Percentiles rank a stretch among this genome's conserved stretches.
phyloP scores from a whole-genome alignment of 2,113 vertebrate genomes.

The Vimba vimba region DNA sequence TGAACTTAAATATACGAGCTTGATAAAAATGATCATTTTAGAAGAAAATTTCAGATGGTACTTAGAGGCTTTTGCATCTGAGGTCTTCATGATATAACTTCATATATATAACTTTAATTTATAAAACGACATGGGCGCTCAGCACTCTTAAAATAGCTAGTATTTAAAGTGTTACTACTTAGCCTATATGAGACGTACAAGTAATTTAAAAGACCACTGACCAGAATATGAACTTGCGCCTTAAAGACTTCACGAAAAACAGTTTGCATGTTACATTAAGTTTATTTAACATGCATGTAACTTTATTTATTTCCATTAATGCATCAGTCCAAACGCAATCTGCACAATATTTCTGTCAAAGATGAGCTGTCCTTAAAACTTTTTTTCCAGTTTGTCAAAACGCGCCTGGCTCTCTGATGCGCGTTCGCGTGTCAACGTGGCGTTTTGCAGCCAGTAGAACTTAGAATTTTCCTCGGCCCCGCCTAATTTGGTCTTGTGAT shows the following conservation, averaged over 20 bases:
- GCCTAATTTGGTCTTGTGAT: not conserved
- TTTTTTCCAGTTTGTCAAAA: slow-evolving; percentile 6
- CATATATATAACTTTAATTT: not conserved
- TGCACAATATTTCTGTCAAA: not conserved
- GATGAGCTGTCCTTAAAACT: not conserved
- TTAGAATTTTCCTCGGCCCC: not conserved
- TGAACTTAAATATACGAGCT: too few relatives aligned
- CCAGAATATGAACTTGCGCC: not conserved
- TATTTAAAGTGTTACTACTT: not conserved
- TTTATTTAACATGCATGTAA: not conserved
- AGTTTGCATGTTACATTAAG: not conserved
- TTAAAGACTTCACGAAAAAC: not conserved
- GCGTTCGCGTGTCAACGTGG: slow-evolving; percentile 80
- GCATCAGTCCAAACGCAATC: not conserved
- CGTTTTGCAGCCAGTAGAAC: slow-evolving; percentile 72
- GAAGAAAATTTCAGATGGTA: too few relatives aligned
- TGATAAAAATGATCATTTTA: too few relatives aligned
- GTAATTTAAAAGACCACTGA: not conserved
- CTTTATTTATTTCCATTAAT: not conserved
- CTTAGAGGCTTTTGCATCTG: too few relatives aligned
- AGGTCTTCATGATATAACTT: too few relatives aligned
- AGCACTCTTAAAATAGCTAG: not conserved
- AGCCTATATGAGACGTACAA: not conserved
- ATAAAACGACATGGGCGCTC: not conserved
- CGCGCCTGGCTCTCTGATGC: not conserved